Evolutionary conservation across 2,113 vertebrate genomes (phyloP).

Genomic region (Candoia aspera): DNA sequence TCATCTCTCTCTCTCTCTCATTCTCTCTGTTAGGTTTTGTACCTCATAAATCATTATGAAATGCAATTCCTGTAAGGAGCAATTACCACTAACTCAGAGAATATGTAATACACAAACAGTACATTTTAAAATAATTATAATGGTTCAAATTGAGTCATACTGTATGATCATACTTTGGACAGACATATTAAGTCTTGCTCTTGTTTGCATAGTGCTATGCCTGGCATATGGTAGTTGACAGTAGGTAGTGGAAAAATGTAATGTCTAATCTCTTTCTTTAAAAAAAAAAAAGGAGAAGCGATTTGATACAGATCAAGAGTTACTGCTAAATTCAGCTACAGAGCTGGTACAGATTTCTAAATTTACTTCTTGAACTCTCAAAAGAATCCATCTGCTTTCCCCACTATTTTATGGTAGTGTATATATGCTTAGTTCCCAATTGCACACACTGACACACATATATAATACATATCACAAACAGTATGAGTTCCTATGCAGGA

Average conservation of each 20-base stretch:
- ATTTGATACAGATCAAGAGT: background rate
- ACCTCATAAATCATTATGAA: slow-evolving; percentile 26
- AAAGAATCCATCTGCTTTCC: background rate
- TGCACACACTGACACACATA: background rate
- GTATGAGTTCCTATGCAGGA: background rate
- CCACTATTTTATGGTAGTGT: background rate
- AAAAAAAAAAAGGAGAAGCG: background rate
- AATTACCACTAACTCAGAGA: slow-evolving; percentile 32
- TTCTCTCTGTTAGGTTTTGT: slow-evolving; percentile 12
- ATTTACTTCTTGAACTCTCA: slow-evolving; percentile 10
- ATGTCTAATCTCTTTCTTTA: background rate
- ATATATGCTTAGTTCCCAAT: background rate
- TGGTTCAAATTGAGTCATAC: slow-evolving; percentile 19
- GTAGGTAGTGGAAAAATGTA: background rate
- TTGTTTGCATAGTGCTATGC: background rate
- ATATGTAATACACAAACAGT: slow-evolving; percentile 27
- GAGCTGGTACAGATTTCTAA: background rate
- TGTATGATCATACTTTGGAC: background rate
- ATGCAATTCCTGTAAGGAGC: slow-evolving; percentile 28
- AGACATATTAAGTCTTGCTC: background rate
- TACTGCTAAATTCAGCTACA: background rate
- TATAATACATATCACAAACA: background rate
- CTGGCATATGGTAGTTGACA: background rate
- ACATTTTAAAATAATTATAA: slow-evolving; percentile 34
- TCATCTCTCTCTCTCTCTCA: background rate